A percentile compares a stretch with the other conserved stretches of the same genome.
Evolutionary conservation across 2,113 vertebrate genomes (phyloP).

Genomic region (Heterotilapia buettikoferi): DNA sequence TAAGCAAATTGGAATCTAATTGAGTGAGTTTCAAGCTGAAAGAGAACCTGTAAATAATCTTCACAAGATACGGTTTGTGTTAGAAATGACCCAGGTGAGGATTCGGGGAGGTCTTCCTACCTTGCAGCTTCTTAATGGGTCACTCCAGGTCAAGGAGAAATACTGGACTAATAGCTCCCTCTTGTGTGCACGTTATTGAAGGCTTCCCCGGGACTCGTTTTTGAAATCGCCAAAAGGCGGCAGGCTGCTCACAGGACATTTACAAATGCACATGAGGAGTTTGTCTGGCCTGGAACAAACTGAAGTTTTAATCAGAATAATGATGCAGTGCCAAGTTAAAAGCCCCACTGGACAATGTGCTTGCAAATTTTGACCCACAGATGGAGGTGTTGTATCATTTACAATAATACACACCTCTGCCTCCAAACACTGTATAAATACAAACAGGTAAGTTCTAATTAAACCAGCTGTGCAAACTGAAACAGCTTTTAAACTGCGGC

Average conservation of each 20-base stretch:
- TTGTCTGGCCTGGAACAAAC: background rate
- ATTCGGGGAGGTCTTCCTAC: background rate
- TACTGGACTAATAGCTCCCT: constrained; percentile 28
- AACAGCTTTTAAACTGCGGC: background rate
- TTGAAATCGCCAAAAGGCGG: background rate
- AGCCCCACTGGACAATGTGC: background rate
- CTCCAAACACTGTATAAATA: background rate
- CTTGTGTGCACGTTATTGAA: background rate
- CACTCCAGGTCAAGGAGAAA: constrained; percentile 17
- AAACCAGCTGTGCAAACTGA: background rate
- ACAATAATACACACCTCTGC: background rate
- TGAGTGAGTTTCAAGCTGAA: background rate
- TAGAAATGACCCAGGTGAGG: background rate
- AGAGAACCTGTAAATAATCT: background rate
- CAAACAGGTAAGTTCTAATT: background rate
- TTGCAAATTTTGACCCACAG: background rate
- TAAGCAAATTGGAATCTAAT: background rate
- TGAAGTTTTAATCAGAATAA: background rate
- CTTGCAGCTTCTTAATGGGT: background rate
- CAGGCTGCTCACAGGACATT: background rate
- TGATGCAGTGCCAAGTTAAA: background rate
- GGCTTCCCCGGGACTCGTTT: background rate
- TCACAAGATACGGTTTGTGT: background rate
- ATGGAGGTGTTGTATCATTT: constrained; percentile 11
- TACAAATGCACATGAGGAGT: background rate